Evolutionary conservation across 1,140 invertebrate genomes (phyloP).

Genomic region (Matsumurasca onukii): DNA sequence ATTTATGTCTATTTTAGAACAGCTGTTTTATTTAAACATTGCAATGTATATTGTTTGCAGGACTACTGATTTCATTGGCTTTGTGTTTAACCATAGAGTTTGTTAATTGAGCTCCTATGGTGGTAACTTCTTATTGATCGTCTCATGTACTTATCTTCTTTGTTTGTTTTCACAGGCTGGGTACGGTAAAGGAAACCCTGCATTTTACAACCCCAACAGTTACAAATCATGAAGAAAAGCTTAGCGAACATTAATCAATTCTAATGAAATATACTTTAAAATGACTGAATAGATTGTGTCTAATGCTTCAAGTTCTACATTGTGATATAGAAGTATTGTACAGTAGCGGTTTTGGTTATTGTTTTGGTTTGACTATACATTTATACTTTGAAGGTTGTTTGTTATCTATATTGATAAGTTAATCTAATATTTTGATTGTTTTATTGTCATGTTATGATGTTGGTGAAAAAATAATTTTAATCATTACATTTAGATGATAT

Average conservation of each 20-base stretch:
- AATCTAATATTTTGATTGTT: no score
- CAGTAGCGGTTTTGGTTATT: background rate
- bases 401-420: no score
- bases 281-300: background rate
- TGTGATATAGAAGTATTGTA: conserved; percentile 12
- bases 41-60: background rate
- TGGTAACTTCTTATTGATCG: background rate
- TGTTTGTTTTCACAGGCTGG: conserved; percentile 1
- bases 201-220: background rate
- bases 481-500: no score
- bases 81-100: background rate
- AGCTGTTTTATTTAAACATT: background rate
- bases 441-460: no score
- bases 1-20: background rate
- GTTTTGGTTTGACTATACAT: background rate
- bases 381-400: no score
- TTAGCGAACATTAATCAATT: background rate
- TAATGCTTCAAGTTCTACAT: conserved; percentile 1
- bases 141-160: background rate
- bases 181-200: conserved; percentile 15
- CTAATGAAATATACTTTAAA: background rate
- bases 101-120: background rate
- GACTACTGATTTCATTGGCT: background rate
- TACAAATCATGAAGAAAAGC: background rate
- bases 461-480: no score